phyloP scores from a whole-genome alignment of 2,888 invertebrate species.

The Folsomia candida region DNA sequence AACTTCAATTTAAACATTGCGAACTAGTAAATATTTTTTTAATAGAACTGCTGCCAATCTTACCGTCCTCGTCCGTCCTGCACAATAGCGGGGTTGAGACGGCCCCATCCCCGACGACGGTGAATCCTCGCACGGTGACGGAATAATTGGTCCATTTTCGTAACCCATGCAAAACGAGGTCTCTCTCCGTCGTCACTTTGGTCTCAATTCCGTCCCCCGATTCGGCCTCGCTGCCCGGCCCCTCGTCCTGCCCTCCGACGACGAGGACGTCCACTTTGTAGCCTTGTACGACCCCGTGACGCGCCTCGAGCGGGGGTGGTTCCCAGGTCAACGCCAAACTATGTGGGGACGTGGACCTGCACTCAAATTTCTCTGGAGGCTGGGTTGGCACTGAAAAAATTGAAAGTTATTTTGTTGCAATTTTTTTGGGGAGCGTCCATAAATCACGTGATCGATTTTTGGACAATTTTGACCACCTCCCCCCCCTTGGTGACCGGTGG shows the following conservation, averaged over 20 bases:
- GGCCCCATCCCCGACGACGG: slow-evolving; percentile 81
- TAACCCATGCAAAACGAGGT: slow-evolving; percentile 68
- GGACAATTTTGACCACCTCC: no score
- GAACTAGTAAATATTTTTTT: no score
- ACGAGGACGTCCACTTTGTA: slow-evolving; percentile 59
- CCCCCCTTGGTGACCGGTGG: no score
- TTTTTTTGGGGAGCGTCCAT: no score
- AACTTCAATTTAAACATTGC: no score
- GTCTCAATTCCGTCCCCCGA: slow-evolving; percentile 51
- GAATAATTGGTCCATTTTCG: slow-evolving; percentile 68
- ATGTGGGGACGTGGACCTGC: slow-evolving; percentile 68
- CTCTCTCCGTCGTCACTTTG: slow-evolving; percentile 68
- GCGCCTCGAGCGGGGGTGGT: slow-evolving; percentile 59
- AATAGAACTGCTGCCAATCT: no score
- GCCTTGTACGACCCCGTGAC: slow-evolving; percentile 61
- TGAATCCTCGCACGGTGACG: slow-evolving; percentile 83
- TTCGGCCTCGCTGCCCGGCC: slow-evolving; percentile 15
- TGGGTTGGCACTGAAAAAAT: slow-evolving; percentile 65
- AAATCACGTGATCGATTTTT: no score
- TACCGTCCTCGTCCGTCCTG: slow-evolving; percentile 75
- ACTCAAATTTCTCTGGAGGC: slow-evolving; percentile 65
- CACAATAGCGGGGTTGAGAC: slow-evolving; percentile 55
- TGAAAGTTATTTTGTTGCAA: no score
- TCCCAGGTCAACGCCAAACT: slow-evolving; percentile 71
- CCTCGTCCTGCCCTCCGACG: no score